Evolutionary conservation across 2,888 invertebrate genomes (phyloP).

Genomic region (Cantharis rufa): DNA sequence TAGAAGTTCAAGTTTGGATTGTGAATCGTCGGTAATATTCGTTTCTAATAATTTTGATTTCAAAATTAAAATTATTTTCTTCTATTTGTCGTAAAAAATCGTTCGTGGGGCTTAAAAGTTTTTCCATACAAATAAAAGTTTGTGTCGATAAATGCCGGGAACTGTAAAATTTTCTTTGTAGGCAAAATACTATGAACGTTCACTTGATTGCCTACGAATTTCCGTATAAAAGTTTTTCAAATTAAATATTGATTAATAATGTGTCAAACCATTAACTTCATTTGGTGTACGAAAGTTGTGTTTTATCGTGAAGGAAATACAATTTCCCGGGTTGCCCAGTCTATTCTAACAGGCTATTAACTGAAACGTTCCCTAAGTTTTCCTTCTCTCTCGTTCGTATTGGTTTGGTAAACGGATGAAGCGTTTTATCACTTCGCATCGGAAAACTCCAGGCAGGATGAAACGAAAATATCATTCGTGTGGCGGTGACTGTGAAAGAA

Average conservation of each 20-base stretch:
- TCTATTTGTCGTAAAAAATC: background rate
- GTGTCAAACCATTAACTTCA: background rate
- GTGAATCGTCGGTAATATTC: slow-evolving; percentile 9
- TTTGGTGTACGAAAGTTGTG: slow-evolving; percentile 20
- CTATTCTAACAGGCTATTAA: slow-evolving; percentile 22
- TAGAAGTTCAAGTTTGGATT: background rate
- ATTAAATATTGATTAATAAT: background rate
- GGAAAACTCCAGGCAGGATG: slow-evolving; percentile 31
- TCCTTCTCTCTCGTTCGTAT: slow-evolving; percentile 31
- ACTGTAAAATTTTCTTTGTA: background rate
- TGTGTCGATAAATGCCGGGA: background rate
- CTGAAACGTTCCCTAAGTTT: slow-evolving; percentile 4
- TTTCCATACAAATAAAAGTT: background rate
- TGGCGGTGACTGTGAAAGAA: slow-evolving; percentile 23
- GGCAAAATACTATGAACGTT: background rate
- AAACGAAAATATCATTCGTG: slow-evolving; percentile 35
- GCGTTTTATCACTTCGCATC: slow-evolving; percentile 29
- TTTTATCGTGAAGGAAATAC: slow-evolving; percentile 40
- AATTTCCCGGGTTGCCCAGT: slow-evolving; percentile 44
- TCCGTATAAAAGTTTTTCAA: background rate
- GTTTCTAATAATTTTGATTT: background rate
- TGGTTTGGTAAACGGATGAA: slow-evolving; percentile 15
- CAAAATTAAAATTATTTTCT: background rate
- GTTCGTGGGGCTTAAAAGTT: background rate
- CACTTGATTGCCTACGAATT: background rate